Percentiles rank a stretch among this genome's conserved stretches.
Evolutionary conservation across 2,888 invertebrate species (phyloP).

Genomic region (Amphiduros pacificus): DNA sequence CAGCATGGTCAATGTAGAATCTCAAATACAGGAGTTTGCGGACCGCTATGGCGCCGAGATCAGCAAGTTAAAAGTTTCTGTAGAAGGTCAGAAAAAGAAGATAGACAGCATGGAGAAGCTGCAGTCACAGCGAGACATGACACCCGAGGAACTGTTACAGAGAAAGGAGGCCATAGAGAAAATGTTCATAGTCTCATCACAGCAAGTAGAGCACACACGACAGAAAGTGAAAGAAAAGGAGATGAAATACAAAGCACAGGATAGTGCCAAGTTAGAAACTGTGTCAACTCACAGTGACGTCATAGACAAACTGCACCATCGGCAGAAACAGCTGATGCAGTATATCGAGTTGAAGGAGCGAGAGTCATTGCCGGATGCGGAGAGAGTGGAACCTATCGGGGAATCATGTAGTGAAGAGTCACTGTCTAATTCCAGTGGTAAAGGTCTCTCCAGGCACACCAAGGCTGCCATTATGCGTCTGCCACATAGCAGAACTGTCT

Average conservation of each 20-base stretch:
- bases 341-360: conserved; percentile 19
- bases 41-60: conserved; percentile 14
- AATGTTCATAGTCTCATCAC: conserved; percentile 15
- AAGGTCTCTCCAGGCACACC: background rate
- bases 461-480: conserved; percentile 4
- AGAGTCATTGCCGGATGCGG: background rate
- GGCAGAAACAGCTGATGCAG: conserved; percentile 14
- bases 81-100: conserved; percentile 7
- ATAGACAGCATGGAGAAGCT: conserved; percentile 2
- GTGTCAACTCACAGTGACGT: conserved; percentile 5
- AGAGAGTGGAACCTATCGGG: conserved; percentile 13
- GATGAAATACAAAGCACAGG: conserved; percentile 5
- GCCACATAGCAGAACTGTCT: background rate
- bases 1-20: background rate
- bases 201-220: conserved; percentile 16
- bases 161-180: conserved; percentile 11
- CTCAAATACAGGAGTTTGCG: conserved; percentile 6
- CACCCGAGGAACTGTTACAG: background rate
- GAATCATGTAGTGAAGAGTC: conserved; percentile 17
- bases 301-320: conserved; percentile 13
- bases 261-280: background rate
- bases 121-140: background rate
- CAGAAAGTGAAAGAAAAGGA: conserved; percentile 8
- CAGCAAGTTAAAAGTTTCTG: background rate
- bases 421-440: background rate